These are phyloP conservation scores for Lithobates pipiens DNA, from an alignment of 2,797 vertebrate species.

Conservation along the genomic window DNA sequence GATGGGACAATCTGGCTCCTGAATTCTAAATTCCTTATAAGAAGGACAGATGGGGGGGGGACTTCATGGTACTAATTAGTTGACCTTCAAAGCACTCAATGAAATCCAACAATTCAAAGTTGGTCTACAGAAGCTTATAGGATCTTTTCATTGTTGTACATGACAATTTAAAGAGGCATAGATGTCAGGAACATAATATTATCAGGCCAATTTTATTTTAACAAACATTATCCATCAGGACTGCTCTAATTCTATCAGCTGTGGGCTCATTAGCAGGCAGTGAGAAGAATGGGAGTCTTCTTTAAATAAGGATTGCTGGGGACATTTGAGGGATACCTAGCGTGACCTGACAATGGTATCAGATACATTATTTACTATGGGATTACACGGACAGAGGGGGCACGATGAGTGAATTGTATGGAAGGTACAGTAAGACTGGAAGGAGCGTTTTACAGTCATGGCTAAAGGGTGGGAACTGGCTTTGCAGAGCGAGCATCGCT, in stretches of 20 bases:
- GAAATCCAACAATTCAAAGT: no score
- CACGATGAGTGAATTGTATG: constrained; percentile 3
- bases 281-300: no score
- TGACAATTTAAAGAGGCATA: no score
- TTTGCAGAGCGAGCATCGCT: constrained; percentile 32
- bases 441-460: constrained; percentile 7
- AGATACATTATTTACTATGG: background rate
- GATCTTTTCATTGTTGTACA: background rate
- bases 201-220: background rate
- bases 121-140: background rate
- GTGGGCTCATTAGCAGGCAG: background rate
- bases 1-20: no score
- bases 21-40: no score
- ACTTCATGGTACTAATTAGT: background rate
- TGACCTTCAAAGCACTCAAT: background rate
- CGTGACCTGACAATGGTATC: background rate
- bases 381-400: background rate
- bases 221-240: background rate
- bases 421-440: constrained; percentile 2
- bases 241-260: background rate
- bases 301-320: background rate
- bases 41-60: no score
- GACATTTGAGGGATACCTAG: background rate
- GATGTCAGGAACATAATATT: no score
- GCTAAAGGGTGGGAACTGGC: constrained; percentile 31